phyloP scores from a whole-genome alignment of 2,888 invertebrate genomes.

The Erpobdella octoculata region DNA sequence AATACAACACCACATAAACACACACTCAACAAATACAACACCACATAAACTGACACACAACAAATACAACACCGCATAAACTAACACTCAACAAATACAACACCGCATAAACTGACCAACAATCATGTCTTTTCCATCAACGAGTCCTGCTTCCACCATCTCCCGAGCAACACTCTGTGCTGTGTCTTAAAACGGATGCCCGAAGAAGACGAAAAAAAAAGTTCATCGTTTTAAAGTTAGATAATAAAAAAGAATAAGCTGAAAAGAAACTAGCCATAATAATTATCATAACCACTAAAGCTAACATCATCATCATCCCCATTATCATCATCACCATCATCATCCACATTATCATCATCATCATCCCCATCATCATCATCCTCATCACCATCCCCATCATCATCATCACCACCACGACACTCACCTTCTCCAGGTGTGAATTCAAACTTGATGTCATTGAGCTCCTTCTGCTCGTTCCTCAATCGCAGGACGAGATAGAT shows the following conservation, averaged over 20 bases:
- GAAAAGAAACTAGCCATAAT: too few species aligned
- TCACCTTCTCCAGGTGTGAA: conserved; percentile 71
- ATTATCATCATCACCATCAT: too few species aligned
- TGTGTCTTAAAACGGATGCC: conserved; percentile 49
- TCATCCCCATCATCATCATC: too few species aligned
- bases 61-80: too few species aligned
- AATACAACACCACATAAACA: too few species aligned
- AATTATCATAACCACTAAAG: too few species aligned
- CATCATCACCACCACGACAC: conserved; percentile 6
- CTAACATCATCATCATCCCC: too few species aligned
- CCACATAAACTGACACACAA: too few species aligned
- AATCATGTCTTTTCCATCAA: conserved; percentile 79
- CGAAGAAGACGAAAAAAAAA: not conserved
- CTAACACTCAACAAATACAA: conserved; percentile 54
- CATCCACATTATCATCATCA: too few species aligned
- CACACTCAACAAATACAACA: too few species aligned
- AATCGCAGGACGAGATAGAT: conserved; percentile 44
- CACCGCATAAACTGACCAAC: conserved; percentile 55
- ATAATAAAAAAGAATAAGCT: too few species aligned
- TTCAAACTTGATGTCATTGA: conserved; percentile 96
- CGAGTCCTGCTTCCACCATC: conserved; percentile 85
- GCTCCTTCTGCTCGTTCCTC: conserved; percentile 76
- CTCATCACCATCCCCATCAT: not conserved
- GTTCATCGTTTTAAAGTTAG: not conserved
- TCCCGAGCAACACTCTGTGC: conserved; percentile 86